Evolutionary conservation across 2,888 invertebrate species (phyloP).

Genomic region (Pandemis heparana): DNA sequence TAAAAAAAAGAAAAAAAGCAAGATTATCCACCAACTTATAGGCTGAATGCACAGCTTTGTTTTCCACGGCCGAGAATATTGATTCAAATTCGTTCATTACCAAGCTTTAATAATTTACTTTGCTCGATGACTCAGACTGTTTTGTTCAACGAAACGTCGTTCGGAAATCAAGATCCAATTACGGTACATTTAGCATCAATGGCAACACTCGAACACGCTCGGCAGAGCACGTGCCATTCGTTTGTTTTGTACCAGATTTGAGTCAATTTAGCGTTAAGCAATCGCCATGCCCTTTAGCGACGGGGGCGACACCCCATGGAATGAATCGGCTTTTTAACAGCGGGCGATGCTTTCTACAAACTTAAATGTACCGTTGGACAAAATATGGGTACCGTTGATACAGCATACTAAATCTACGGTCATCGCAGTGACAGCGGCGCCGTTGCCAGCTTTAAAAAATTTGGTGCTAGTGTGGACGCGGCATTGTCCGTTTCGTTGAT

Average conservation of each 20-base stretch:
- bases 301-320: slow-evolving; percentile 66
- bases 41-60: too few relatives aligned
- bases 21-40: too few relatives aligned
- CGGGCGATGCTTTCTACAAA: slow-evolving; percentile 52
- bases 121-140: not conserved
- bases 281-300: slow-evolving; percentile 58
- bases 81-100: not conserved
- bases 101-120: not conserved
- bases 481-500: slow-evolving; percentile 65
- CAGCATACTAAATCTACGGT: not conserved
- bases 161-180: slow-evolving; percentile 78
- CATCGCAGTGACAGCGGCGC: not conserved
- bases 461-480: slow-evolving; percentile 66
- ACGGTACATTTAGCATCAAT: slow-evolving; percentile 79
- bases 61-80: not conserved
- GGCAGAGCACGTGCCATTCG: slow-evolving; percentile 68
- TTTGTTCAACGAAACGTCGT: slow-evolving; percentile 46
- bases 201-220: slow-evolving; percentile 60
- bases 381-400: not conserved
- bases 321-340: slow-evolving; percentile 45
- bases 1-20: too few relatives aligned
- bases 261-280: slow-evolving; percentile 79
- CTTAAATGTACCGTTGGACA: slow-evolving; percentile 20
- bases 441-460: slow-evolving; percentile 20
- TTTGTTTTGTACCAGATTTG: slow-evolving; percentile 78